Evolutionary conservation across 2,113 vertebrate genomes (phyloP).

Genomic region (Plecturocebus donacophilus): DNA sequence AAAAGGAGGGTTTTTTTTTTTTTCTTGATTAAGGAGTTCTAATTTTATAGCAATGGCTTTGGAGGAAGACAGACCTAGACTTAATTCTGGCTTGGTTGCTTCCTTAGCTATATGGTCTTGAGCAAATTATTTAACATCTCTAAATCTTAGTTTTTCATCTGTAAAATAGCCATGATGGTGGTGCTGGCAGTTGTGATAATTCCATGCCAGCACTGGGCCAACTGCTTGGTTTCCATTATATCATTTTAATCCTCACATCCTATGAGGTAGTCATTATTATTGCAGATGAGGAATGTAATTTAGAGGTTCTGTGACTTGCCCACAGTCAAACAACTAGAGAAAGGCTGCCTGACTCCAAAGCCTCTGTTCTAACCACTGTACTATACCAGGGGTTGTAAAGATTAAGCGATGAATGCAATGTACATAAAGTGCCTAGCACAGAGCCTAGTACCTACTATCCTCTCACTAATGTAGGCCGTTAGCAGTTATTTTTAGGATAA

Average conservation of each 20-base stretch:
- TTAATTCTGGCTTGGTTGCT: background rate
- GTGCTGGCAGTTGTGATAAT: background rate
- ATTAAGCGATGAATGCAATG: background rate
- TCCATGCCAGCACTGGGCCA: background rate
- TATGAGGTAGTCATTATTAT: background rate
- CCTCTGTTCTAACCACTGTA: background rate
- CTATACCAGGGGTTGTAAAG: background rate
- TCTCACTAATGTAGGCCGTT: background rate
- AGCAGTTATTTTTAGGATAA: background rate
- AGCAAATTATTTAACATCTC: background rate
- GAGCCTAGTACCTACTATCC: background rate
- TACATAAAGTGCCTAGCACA: background rate
- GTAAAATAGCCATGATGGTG: background rate
- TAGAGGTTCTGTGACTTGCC: background rate
- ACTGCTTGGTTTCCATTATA: background rate
- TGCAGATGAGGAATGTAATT: background rate
- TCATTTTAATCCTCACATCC: background rate
- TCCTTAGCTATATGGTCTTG: background rate
- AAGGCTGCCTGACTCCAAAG: background rate
- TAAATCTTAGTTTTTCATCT: background rate
- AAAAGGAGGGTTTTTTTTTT: background rate
- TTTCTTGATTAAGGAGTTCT: background rate
- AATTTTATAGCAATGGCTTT: background rate
- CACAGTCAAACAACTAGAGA: background rate
- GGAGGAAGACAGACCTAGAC: background rate